phyloP scores from a whole-genome alignment of 2,888 invertebrate species.

The Dermolepida albohirtum region DNA sequence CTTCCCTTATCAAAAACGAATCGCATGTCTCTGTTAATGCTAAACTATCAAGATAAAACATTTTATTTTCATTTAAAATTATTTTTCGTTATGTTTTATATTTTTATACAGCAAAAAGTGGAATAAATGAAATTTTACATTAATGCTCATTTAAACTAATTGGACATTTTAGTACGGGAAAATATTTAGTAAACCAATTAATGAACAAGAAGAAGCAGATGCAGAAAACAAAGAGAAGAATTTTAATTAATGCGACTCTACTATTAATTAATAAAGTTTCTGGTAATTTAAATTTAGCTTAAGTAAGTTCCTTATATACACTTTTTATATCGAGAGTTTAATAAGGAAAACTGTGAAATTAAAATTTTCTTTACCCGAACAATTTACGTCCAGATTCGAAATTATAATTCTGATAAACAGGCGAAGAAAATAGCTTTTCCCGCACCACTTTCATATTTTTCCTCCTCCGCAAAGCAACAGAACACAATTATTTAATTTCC shows the following conservation, averaged over 20 bases:
- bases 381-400: slow-evolving; percentile 50
- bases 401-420: slow-evolving; percentile 50
- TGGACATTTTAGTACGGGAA: slow-evolving; percentile 4
- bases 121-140: no score
- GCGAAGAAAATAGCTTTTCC: slow-evolving; percentile 47
- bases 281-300: slow-evolving; percentile 30
- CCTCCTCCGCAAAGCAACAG: slow-evolving; percentile 40
- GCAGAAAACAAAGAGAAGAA: slow-evolving; percentile 2
- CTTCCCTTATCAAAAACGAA: no score
- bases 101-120: no score
- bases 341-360: slow-evolving; percentile 50
- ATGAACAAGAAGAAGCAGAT: not conserved
- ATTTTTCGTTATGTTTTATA: no score
- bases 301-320: slow-evolving; percentile 33
- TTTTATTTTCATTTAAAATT: no score
- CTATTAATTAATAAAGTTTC: slow-evolving; percentile 41
- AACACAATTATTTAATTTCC: slow-evolving; percentile 52
- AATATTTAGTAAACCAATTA: slow-evolving; percentile 23
- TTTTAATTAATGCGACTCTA: slow-evolving; percentile 35
- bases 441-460: not conserved
- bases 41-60: no score
- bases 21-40: no score
- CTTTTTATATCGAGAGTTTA: slow-evolving; percentile 38
- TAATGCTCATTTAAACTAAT: no score
- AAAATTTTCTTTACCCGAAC: slow-evolving; percentile 50